Evolutionary conservation across 2,797 vertebrate species (phyloP).

Genomic region (Nyctibius grandis): DNA sequence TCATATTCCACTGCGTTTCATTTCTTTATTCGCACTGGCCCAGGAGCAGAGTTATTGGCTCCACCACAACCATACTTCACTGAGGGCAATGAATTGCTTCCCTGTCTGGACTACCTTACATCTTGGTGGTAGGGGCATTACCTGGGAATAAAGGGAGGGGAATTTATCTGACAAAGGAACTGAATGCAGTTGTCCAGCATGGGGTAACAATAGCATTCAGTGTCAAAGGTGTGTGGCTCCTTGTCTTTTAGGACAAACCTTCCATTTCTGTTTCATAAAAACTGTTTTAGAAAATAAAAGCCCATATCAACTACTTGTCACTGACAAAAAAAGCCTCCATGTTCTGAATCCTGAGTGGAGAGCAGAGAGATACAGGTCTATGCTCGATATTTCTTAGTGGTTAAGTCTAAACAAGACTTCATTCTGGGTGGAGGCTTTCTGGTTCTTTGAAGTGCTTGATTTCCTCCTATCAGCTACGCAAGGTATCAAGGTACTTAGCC

Average conservation of each 20-base stretch:
- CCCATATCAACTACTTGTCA: not conserved
- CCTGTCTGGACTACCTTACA: not conserved
- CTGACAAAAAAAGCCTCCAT: not conserved
- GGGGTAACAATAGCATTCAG: not conserved
- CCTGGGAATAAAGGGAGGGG: not conserved
- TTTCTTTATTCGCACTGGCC: rapidly evolving
- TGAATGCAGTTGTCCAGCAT: not conserved
- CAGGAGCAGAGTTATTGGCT: not conserved
- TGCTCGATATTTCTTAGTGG: not conserved
- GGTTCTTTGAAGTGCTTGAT: not conserved
- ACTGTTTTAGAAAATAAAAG: not conserved
- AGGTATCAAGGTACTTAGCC: not conserved
- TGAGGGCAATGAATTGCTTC: not conserved
- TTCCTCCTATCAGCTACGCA: not conserved
- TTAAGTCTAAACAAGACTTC: not conserved
- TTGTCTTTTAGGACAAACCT: not conserved
- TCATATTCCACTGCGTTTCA: not conserved
- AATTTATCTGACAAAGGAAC: not conserved
- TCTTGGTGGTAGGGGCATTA: not conserved
- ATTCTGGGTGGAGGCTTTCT: not conserved
- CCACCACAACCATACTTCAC: not conserved
- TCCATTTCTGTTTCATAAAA: not conserved
- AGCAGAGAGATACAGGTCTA: not conserved
- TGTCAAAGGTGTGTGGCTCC: not conserved
- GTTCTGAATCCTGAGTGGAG: not conserved